phyloP scores from a whole-genome alignment of 2,113 vertebrate species.

The Trematocara nigrifrons region DNA sequence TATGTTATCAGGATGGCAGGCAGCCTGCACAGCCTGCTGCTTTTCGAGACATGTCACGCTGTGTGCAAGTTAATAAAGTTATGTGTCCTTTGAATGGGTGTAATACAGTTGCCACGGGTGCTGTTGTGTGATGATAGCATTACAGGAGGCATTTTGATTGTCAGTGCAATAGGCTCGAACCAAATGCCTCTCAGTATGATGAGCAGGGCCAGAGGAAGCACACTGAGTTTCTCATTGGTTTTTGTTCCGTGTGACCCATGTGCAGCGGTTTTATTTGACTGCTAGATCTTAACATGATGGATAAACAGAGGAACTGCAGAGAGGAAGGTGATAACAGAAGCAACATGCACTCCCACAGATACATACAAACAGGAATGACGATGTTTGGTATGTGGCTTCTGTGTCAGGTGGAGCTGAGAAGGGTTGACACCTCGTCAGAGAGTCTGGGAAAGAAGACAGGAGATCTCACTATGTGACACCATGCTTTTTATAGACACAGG shows the following conservation, averaged over 20 bases:
- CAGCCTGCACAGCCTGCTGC: constrained; percentile 40
- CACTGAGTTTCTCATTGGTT: background rate
- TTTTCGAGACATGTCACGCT: constrained; percentile 49
- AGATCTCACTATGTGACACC: constrained; percentile 61
- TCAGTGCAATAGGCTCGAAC: constrained; percentile 25
- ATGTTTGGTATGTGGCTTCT: constrained; percentile 54
- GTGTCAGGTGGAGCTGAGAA: constrained; percentile 63
- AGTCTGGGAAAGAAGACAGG: constrained; percentile 60
- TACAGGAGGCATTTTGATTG: constrained; percentile 40
- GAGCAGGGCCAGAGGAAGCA: background rate
- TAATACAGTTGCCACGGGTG: constrained; percentile 28
- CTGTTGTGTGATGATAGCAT: constrained; percentile 19
- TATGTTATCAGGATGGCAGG: constrained; percentile 46
- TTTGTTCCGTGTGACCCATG: background rate
- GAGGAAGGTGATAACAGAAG: constrained; percentile 36
- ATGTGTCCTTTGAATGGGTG: constrained; percentile 42
- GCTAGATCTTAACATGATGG: background rate
- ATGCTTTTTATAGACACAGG: constrained; percentile 59
- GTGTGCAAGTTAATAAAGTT: constrained; percentile 63
- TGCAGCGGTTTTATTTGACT: background rate
- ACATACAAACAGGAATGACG: constrained; percentile 29
- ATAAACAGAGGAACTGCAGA: constrained; percentile 20
- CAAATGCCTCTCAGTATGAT: constrained; percentile 35
- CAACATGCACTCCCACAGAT: background rate
- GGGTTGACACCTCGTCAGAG: constrained; percentile 64